A percentile compares a stretch with the other conserved stretches of the same genome.
Evolutionary conservation across 2,888 invertebrate genomes (phyloP).

Genomic region (Isotomurus palustris): DNA sequence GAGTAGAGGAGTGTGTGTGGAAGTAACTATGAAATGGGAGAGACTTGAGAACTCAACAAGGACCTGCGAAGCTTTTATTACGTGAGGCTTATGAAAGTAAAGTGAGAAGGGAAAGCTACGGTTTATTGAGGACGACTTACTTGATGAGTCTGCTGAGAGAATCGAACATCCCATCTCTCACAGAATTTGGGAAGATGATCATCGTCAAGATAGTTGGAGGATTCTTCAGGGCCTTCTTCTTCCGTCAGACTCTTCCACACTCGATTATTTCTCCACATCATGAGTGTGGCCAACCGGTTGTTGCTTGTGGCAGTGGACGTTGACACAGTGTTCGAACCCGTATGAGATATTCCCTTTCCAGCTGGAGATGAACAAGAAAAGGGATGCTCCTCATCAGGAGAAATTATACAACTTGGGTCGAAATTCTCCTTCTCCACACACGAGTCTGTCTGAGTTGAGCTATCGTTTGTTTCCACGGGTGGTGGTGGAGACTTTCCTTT

Average conservation of each 20-base stretch:
- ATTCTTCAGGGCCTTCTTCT: slow-evolving; percentile 37
- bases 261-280: slow-evolving; percentile 45
- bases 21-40: too few relatives aligned
- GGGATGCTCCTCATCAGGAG: slow-evolving; percentile 15
- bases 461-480: slow-evolving; percentile 32
- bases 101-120: background rate
- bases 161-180: slow-evolving; percentile 40
- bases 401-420: slow-evolving; percentile 9
- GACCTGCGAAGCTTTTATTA: background rate
- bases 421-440: slow-evolving; percentile 30
- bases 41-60: too few relatives aligned
- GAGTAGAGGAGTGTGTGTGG: too few relatives aligned
- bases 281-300: slow-evolving; percentile 42
- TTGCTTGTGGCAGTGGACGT: slow-evolving; percentile 27
- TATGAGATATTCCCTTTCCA: slow-evolving; percentile 30
- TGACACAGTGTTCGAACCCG: slow-evolving; percentile 13
- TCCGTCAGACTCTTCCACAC: slow-evolving; percentile 46
- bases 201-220: slow-evolving; percentile 20
- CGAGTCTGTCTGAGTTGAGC: slow-evolving; percentile 42
- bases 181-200: slow-evolving; percentile 33
- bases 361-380: slow-evolving; percentile 20
- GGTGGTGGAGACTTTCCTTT: too few relatives aligned
- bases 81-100: background rate
- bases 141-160: slow-evolving; percentile 40
- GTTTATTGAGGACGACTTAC: slow-evolving; percentile 17